These are phyloP conservation scores for Villa cingulata DNA, from an alignment of 2,888 invertebrate species.

Conservation along the genomic window DNA sequence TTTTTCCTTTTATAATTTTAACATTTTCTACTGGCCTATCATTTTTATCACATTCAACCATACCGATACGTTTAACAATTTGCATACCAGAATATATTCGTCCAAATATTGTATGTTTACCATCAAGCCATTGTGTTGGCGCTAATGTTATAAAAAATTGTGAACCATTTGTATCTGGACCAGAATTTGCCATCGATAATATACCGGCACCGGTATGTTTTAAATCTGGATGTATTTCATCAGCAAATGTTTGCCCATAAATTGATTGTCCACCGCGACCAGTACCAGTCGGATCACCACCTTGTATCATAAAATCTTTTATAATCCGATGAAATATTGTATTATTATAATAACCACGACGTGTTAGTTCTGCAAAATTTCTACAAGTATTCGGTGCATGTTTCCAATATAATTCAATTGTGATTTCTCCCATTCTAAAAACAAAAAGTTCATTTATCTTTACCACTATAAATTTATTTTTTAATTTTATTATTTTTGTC, in stretches of 20 bases:
- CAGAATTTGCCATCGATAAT: slow-evolving; percentile 96
- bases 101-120: slow-evolving; percentile 95
- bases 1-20: slow-evolving; percentile 51
- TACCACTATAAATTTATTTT: neutral
- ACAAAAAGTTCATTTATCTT: slow-evolving; percentile 6
- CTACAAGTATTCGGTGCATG: slow-evolving; percentile 95
- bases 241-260: slow-evolving; percentile 87
- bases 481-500: neutral
- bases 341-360: slow-evolving; percentile 91
- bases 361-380: slow-evolving; percentile 89
- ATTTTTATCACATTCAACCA: slow-evolving; percentile 85
- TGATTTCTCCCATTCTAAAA: slow-evolving; percentile 78
- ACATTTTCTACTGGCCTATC: slow-evolving; percentile 86
- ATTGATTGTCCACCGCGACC: slow-evolving; percentile 94
- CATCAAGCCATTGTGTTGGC: slow-evolving; percentile 95
- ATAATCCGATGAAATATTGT: slow-evolving; percentile 95
- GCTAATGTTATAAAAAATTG: slow-evolving; percentile 97
- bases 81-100: slow-evolving; percentile 77
- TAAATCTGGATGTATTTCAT: slow-evolving; percentile 86
- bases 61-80: slow-evolving; percentile 81
- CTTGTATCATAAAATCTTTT: slow-evolving; percentile 85
- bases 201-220: slow-evolving; percentile 91
- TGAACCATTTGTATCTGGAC: slow-evolving; percentile 91
- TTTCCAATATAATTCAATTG: slow-evolving; percentile 94
- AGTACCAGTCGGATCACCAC: slow-evolving; percentile 94